Evolutionary conservation across 35 echinoderm and acorn worm species (phyloP).

Genomic region (Anneissia japonica): DNA sequence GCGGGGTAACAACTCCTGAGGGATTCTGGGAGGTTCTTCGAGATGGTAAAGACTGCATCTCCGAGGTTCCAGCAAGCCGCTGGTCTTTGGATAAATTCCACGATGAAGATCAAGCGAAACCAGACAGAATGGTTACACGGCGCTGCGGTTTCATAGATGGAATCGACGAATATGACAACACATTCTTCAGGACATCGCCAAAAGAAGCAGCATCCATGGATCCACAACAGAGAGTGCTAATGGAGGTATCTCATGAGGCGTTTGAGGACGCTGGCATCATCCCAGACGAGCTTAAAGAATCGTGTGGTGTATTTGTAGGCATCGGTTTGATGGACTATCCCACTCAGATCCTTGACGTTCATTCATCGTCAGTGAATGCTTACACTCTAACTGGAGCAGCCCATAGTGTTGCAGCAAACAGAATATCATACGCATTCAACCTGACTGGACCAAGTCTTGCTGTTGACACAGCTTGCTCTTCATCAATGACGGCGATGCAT

Average conservation of each 20-base stretch:
- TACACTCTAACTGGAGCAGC: slow-evolving; percentile 84
- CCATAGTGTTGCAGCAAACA: slow-evolving; percentile 71
- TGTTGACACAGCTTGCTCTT: slow-evolving; percentile 79
- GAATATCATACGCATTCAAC: slow-evolving; percentile 81
- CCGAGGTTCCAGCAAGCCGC: slow-evolving; percentile 60
- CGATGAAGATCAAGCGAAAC: slow-evolving; percentile 56
- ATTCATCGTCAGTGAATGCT: slow-evolving; percentile 50
- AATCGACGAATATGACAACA: slow-evolving; percentile 64
- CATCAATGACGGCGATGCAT: slow-evolving; percentile 79
- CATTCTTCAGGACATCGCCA: slow-evolving; percentile 88
- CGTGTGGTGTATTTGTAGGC: slow-evolving; percentile 74
- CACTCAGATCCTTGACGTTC: slow-evolving; percentile 54
- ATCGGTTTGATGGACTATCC: slow-evolving; percentile 79
- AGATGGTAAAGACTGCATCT: slow-evolving; percentile 63
- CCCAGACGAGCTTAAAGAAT: slow-evolving; percentile 25
- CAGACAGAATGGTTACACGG: slow-evolving; percentile 73
- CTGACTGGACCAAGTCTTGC: slow-evolving; percentile 68
- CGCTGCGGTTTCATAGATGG: slow-evolving; percentile 65
- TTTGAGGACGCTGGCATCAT: slow-evolving; percentile 82
- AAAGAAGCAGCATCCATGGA: slow-evolving; percentile 75
- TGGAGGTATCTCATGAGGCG: slow-evolving; percentile 77
- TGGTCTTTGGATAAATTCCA: slow-evolving; percentile 77
- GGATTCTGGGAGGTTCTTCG: slow-evolving; percentile 71
- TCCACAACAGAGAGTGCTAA: slow-evolving; percentile 71
- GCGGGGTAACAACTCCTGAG: slow-evolving; percentile 39